phyloP scores from a whole-genome alignment of 2,113 vertebrate genomes.

The Entosphenus tridentatus region DNA sequence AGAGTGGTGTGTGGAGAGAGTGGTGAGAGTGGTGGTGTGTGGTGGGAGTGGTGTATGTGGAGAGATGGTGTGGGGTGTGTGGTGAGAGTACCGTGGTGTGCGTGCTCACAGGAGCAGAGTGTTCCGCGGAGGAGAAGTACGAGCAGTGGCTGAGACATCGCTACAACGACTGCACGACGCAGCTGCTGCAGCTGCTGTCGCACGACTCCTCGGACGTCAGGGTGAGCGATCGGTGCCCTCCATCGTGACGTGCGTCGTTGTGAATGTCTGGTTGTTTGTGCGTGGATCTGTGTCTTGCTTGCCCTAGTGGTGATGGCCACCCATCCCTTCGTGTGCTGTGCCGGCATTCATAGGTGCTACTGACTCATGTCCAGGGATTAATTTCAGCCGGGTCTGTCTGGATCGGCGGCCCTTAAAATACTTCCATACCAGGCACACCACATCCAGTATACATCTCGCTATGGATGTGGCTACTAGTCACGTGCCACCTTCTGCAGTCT shows the following conservation, averaged over 20 bases:
- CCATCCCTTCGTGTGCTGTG: no score
- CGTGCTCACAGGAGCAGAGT: conserved; percentile 14
- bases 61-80: not conserved
- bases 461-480: no score
- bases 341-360: no score
- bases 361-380: no score
- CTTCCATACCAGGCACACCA: no score
- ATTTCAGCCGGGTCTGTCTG: no score
- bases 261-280: accelerated
- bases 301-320: no score
- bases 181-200: conserved; percentile 32
- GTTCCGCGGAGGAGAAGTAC: conserved; percentile 40
- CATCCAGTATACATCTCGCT: no score
- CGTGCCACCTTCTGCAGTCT: no score
- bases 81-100: not conserved
- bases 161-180: conserved; percentile 38
- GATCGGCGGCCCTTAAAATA: no score
- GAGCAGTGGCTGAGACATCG: conserved; percentile 60
- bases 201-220: conserved; percentile 30
- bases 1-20: not conserved
- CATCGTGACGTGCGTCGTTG: not conserved
- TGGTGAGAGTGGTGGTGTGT: not conserved
- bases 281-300: no score
- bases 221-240: conserved; percentile 21
- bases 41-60: no score